Base-by-base conservation (phyloP, 2,113 vertebrate species). In the Merops nubicus region DNA sequence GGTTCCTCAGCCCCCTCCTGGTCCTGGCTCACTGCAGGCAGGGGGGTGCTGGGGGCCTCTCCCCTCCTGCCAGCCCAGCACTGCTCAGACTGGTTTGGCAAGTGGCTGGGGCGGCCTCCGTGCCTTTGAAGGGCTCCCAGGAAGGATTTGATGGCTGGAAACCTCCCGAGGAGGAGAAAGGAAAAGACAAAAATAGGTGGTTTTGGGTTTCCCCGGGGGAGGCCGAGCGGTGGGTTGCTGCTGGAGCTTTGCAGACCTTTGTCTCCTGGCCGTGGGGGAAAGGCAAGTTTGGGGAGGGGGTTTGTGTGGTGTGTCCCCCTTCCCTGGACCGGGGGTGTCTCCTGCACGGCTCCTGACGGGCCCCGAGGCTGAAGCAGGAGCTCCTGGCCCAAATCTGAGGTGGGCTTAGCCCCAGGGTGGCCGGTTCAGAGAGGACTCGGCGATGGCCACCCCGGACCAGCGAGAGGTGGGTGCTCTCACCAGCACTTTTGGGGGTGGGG, bases 31-130 rank as follows among this genome's bases (percentile, higher is more conserved):
- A 56, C 7, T 6, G 16, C 45, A 21, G 57, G 69, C 33, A 22
- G 57, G 64, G 48, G 90, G 56, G 9, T 59, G 60, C 63, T 0
- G 29, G 75, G 84, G 84, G 77, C 81, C 91, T 91, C 96, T 84
- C 82, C n/a, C 5, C 45, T 5, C 63, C 89, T 17, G 40, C 70
- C 73, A 75, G 54, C 53, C 76, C 81, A 0, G 12, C 69, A 87
- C 93, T 45, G 94, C 92, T 91, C 94, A 53, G 85, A 96, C 96
- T 94, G 96, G 97, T 94, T 97, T 91, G 77, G 93, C 91, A 73
- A 93, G 86, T 91, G 93, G 21, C 91, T 51, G 89, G 62, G 85
- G 92, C 36, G 50, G 93, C 48, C 2, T 53, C 48, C 22, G 34
- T 62, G 13, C 56, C 86, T 94, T 90, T 94, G 92, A 92, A 94